A percentile compares a stretch with the other conserved stretches of the same genome.
Evolutionary conservation across 2,113 vertebrate genomes (phyloP).

Genomic region (Pitta sordida): DNA sequence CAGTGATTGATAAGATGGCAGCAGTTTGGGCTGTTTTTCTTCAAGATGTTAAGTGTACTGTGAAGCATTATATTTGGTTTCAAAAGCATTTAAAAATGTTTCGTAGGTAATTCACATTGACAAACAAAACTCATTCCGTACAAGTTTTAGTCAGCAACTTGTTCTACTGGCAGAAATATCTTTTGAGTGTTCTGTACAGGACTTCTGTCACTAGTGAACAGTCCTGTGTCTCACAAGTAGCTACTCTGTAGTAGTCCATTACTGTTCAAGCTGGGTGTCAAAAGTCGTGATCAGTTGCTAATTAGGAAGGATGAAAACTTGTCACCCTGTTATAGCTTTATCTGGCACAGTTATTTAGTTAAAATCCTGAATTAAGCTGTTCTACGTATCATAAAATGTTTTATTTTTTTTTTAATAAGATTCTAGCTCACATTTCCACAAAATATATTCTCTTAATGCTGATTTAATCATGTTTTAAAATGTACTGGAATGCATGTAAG

Average conservation of each 20-base stretch:
- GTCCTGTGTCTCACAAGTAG: not conserved
- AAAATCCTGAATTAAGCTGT: not conserved
- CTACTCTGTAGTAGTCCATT: not conserved
- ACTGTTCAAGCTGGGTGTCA: not conserved
- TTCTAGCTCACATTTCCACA: not conserved
- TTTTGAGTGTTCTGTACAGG: not conserved
- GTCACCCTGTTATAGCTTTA: not conserved
- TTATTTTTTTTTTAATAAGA: not conserved
- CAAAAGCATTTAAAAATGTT: slow-evolving; percentile 9
- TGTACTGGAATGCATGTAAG: not conserved
- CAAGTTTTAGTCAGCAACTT: slow-evolving; percentile 16
- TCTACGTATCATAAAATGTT: not conserved
- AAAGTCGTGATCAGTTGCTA: not conserved
- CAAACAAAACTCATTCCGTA: not conserved
- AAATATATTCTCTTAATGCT: not conserved
- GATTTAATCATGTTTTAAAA: not conserved
- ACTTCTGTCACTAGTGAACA: not conserved
- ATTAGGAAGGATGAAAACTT: not conserved
- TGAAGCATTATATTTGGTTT: not conserved
- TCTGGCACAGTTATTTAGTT: not conserved
- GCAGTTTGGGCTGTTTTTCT: not conserved
- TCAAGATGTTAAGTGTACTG: not conserved
- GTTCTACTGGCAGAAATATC: not conserved
- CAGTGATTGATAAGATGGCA: not conserved
- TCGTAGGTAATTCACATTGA: not conserved